Evolutionary conservation across 1,140 invertebrate genomes (phyloP).

Genomic region (Leptinotarsa undecemlineata): DNA sequence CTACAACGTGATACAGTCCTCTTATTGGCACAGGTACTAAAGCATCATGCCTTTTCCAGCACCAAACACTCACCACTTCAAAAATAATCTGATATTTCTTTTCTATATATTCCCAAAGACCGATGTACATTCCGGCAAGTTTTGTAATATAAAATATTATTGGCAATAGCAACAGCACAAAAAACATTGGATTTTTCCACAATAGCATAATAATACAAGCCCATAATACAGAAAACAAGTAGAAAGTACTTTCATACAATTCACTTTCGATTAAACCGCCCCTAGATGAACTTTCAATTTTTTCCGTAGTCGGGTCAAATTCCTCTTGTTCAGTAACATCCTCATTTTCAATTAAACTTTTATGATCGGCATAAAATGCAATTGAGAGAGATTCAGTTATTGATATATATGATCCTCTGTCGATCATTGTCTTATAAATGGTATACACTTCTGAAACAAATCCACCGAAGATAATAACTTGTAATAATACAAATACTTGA

Average conservation of each 20-base stretch:
- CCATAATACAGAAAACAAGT: constrained; percentile 70
- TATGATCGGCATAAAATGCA: constrained; percentile 48
- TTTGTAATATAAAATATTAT: constrained; percentile 68
- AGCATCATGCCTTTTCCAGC: constrained; percentile 58
- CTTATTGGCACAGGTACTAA: constrained; percentile 61
- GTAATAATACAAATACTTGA: constrained; percentile 61
- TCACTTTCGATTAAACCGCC: constrained; percentile 34
- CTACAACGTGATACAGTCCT: constrained; percentile 59
- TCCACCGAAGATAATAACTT: constrained; percentile 59
- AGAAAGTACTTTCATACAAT: constrained; percentile 55
- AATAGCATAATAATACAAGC: constrained; percentile 71
- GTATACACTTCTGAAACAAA: constrained; percentile 39
- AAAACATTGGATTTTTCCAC: constrained; percentile 73
- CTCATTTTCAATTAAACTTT: too few species aligned
- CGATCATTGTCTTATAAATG: constrained; percentile 12
- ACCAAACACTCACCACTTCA: constrained; percentile 45
- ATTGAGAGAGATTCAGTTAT: constrained; percentile 51
- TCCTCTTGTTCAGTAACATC: too few species aligned
- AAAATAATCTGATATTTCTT: constrained; percentile 45
- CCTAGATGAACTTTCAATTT: constrained; percentile 28
- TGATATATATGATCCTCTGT: constrained; percentile 49
- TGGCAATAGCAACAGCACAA: constrained; percentile 68
- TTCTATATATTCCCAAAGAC: constrained; percentile 56
- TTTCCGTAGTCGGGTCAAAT: too few species aligned
- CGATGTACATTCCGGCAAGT: constrained; percentile 59